Conservation (phyloP, 2,888 invertebrate species). For the Noctua comes region DNA sequence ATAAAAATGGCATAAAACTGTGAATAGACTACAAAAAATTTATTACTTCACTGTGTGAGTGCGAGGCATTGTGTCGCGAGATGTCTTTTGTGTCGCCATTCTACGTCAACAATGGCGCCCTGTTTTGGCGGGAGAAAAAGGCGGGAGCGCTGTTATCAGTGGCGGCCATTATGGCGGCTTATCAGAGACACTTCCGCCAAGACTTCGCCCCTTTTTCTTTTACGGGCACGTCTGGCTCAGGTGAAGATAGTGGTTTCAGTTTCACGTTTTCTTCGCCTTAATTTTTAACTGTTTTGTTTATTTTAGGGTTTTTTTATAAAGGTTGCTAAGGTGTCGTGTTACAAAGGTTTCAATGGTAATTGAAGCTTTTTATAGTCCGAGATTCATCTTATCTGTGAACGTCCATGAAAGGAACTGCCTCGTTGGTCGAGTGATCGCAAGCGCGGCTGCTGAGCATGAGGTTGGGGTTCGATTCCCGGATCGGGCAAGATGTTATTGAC, state of each 20-base stretch:
- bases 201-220: conserved; percentile 89
- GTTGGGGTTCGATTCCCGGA: neutral
- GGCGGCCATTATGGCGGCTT: conserved; percentile 89
- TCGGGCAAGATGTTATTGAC: neutral
- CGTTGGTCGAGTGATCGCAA: neutral
- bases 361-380: neutral
- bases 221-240: conserved; percentile 88
- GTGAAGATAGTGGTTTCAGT: conserved; percentile 76
- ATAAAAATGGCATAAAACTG: conserved; percentile 74
- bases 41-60: conserved; percentile 76
- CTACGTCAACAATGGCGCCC: conserved; percentile 85
- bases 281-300: conserved; percentile 70
- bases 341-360: conserved; percentile 19
- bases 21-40: conserved; percentile 80
- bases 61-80: conserved; percentile 75
- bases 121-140: conserved; percentile 89
- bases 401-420: neutral
- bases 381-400: conserved; percentile 3
- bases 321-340: conserved; percentile 6
- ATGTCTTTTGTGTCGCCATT: conserved; percentile 83
- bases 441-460: neutral
- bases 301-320: conserved; percentile 26
- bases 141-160: conserved; percentile 89
- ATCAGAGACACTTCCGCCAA: conserved; percentile 86
- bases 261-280: conserved; percentile 64